Evolutionary conservation across 2,797 vertebrate genomes (phyloP).

Genomic region (Manis crassicaudata): DNA sequence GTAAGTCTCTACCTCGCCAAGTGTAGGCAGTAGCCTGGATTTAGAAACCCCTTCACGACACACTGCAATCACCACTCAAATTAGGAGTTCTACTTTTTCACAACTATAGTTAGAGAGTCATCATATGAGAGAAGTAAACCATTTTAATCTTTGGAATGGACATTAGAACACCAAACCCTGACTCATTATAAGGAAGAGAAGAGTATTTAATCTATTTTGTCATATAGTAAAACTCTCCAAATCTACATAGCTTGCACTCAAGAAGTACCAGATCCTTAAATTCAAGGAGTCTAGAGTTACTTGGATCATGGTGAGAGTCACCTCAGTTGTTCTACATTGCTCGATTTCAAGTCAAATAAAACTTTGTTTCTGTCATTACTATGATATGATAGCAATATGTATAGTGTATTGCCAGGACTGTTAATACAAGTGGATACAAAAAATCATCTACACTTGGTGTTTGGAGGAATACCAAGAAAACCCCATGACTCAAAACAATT

Average conservation of each 20-base stretch:
- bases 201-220: background rate
- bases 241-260: background rate
- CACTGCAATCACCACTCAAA: slow-evolving; percentile 55
- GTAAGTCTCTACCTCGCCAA: slow-evolving; percentile 69
- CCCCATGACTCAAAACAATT: background rate
- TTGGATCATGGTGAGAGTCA: background rate
- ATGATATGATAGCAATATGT: background rate
- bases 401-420: background rate
- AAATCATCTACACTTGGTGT: background rate
- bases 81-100: slow-evolving; percentile 49
- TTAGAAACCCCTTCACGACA: slow-evolving; percentile 53
- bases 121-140: background rate
- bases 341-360: background rate
- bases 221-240: background rate
- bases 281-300: background rate
- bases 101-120: background rate
- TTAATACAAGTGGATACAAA: background rate
- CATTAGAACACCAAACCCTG: background rate
- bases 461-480: background rate
- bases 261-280: background rate
- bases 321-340: background rate
- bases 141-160: slow-evolving; percentile 8
- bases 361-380: background rate
- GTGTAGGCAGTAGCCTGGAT: slow-evolving; percentile 8
- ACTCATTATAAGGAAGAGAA: background rate